Evolutionary conservation across 2,888 invertebrate species (phyloP).

Genomic region (Eledona agricola): DNA sequence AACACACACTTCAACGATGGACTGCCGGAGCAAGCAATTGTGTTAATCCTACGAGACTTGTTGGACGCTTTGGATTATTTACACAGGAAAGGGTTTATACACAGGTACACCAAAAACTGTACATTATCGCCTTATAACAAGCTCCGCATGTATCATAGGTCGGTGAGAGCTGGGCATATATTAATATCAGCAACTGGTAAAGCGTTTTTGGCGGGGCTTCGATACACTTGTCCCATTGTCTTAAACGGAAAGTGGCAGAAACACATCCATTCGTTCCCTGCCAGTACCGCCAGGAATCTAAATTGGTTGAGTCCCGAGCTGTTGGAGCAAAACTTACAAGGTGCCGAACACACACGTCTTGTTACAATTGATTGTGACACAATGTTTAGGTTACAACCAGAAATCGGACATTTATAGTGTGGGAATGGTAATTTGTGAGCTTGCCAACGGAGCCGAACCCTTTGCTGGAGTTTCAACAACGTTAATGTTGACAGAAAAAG

Average conservation of each 20-base stretch:
- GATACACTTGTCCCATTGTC: slow-evolving; percentile 79
- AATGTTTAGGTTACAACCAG: slow-evolving; percentile 77
- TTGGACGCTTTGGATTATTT: slow-evolving; percentile 84
- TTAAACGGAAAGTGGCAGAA: slow-evolving; percentile 75
- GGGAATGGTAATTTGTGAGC: slow-evolving; percentile 87
- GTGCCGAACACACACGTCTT: slow-evolving; percentile 41
- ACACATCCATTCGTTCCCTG: slow-evolving; percentile 79
- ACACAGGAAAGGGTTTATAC: slow-evolving; percentile 84
- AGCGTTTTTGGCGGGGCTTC: slow-evolving; percentile 80
- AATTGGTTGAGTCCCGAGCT: slow-evolving; percentile 95
- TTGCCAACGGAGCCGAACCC: slow-evolving; percentile 89
- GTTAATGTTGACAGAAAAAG: slow-evolving; percentile 90
- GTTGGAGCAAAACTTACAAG: slow-evolving; percentile 73
- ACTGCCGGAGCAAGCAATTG: slow-evolving; percentile 82
- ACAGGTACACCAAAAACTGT: too few relatives aligned
- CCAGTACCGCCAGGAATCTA: slow-evolving; percentile 74
- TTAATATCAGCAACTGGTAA: slow-evolving; percentile 76
- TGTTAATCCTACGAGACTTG: slow-evolving; percentile 80
- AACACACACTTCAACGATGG: slow-evolving; percentile 77
- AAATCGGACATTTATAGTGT: slow-evolving; percentile 92
- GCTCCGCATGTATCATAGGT: slow-evolving; percentile 65
- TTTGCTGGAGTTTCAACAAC: slow-evolving; percentile 87
- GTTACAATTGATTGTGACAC: too few relatives aligned
- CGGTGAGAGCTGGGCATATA: slow-evolving; percentile 85
- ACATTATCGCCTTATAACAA: too few relatives aligned